Base-by-base conservation (phyloP, 2,888 invertebrate species). In the Disparrhopalites patrizii region DNA sequence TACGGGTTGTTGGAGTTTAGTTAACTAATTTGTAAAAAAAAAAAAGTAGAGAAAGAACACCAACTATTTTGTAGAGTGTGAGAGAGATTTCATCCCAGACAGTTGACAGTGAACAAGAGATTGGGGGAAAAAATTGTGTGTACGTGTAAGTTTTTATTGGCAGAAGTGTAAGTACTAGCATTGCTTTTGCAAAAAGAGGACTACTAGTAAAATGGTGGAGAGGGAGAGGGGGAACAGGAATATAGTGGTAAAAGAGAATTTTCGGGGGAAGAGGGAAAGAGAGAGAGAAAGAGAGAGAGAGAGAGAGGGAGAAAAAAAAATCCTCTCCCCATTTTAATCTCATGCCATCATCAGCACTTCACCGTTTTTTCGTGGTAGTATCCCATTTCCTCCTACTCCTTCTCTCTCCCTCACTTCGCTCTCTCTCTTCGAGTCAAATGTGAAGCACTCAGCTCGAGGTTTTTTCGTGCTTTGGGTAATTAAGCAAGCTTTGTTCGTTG, bases 311-410 rank as follows among this genome's bases (percentile, higher is more conserved):
- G 25, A 47, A 25, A 20, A 47, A 47, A 73, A 74, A 74, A 72
- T 72, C 72, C 73, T 73, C 70, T 74, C 71, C 70, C 74, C 72
- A 69, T 72, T 74, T 72, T 74, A 74, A 74, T 74, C 74, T 72
- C 71, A 71, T 71, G 71, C 74, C 74, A 72, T 74, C 74, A 74
- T 72, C 74, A 74, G 72, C 71, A 74, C 74, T 74, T 74, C 71
- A 71, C 69, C 68, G 70, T 65, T 58, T 65, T 66, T 64, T 47
- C 66, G 55, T 64, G 66, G 67, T 66, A 66, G 69, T 70, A 69
- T 72, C 73, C 72, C 70, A 73, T 73, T 73, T 73, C 73, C 71
- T 70, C 58, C 65, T n/a, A n/a, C n/a, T n/a, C n/a, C n/a, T n/a
- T n/a, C n/a, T n/a, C n/a, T n/a, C n/a, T n/a, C n/a, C n/a, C n/a